phyloP scores from a whole-genome alignment of 2,797 vertebrate species.

The Benthosema pterotum region DNA sequence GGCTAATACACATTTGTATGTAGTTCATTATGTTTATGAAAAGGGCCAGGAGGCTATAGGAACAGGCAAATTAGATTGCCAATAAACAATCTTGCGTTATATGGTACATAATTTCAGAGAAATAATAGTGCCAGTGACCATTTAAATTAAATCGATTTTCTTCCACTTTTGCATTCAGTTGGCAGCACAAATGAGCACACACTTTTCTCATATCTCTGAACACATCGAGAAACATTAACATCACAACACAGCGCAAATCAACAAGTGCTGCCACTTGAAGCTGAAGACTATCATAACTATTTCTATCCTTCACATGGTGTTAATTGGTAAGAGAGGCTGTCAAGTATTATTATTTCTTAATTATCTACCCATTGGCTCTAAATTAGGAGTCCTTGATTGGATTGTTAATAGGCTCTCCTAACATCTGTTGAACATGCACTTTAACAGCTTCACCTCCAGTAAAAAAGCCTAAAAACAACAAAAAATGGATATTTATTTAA shows the following conservation, averaged over 20 bases:
- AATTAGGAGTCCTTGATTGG: too few species aligned
- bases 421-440: too few species aligned
- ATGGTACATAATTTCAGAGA: constrained; percentile 29
- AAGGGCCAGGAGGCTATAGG: background rate
- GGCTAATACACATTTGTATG: background rate
- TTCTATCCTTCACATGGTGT: too few species aligned
- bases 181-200: constrained; percentile 4
- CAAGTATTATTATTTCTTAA: too few species aligned
- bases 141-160: background rate
- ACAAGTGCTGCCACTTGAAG: background rate
- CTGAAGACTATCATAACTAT: background rate
- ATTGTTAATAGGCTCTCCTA: too few species aligned
- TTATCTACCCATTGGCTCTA: too few species aligned
- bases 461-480: too few species aligned
- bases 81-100: constrained; percentile 29
- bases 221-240: constrained; percentile 18
- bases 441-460: too few species aligned
- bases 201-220: constrained; percentile 14
- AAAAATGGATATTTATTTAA: too few species aligned
- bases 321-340: too few species aligned
- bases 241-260: constrained; percentile 51
- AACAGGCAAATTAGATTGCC: constrained; percentile 15
- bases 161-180: background rate
- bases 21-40: background rate
- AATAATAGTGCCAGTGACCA: constrained; percentile 21